Evolutionary conservation across 2,888 invertebrate genomes (phyloP), one percentile per base, ranked within the genome.

Genomic region (Syritta pipiens): DNA sequence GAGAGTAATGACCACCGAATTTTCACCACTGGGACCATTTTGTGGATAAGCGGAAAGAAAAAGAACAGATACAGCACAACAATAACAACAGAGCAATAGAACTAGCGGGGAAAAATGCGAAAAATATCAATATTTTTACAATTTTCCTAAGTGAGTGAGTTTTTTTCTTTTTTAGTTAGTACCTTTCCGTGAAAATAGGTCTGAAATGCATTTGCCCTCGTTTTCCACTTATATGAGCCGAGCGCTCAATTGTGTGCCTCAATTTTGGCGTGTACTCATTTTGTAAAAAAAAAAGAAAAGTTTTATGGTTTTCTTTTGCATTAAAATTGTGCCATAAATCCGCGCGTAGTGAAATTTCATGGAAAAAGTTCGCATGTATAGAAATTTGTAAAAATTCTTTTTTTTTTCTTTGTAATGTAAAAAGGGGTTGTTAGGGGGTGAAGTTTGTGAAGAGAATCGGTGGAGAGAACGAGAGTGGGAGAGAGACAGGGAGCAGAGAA

Each of bases 11-110:
- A 79, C 79, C 79, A 79, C 79, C 79, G 79, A 79, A 74, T 74
- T 74, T 79, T 72, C 62, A 79, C 67, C 72, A 74, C 55, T 79
- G 79, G 79, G 79, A 79, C 79, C 79, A 79, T 79, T 79, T 79
- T 57, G 74, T 74, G 79, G 74, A 79, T 79, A 79, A 57, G 49
- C 62, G 30, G 59, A 28, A 10, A 49, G 7, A 28, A 48, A 35
- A 10, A 49, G 6, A 42, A 55, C 19, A 68, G 55, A 48, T 55
- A 76, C 51, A 53, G 12, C 60, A 65, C 65, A 59, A 76, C 42
- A 77, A 76, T 14, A 77, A 79, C 67, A 72, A 67, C 53, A 62
- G 48, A 59, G 22, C 51, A 32, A 44, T 24, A 62, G 19, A 2
- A 40, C 30, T 40, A 10, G 32, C 4, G 42, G 22, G 32, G 32